Evolutionary conservation across 2,888 invertebrate species (phyloP), one percentile per base, ranked within the genome.

Genomic region (Saturnia japonica): DNA sequence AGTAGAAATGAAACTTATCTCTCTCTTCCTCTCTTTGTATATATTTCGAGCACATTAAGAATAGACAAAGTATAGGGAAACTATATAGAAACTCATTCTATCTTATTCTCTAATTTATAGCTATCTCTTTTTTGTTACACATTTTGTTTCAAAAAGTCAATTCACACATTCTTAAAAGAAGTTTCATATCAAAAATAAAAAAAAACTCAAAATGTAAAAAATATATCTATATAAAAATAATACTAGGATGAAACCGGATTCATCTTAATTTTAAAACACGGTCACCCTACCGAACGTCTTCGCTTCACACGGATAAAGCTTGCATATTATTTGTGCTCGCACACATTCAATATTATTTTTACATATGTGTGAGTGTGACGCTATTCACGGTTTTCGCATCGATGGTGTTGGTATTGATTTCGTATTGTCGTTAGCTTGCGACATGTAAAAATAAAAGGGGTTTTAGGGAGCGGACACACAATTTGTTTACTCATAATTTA

Each of bases 361-460:
- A 73, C 74, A 77, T 79, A 81, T 87, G 86, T 86, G 86, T 85
- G 85, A 79, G 85, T 84, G 85, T 84, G 84, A 88, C 85, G 86
- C 89, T 91, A 91, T 91, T 91, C 91, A 90, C 92, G 89, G 91
- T 90, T 91, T 93, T 93, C 92, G 92, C 93, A 92, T 93, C 93
- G 91, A 93, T 92, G 93, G 93, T 93, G 93, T 92, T 88, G 82
- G 93, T 94, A 93, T 94, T 94, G 93, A 94, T 94, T 94, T 91
- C 91, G 91, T 91, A 93, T 93, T 93, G 93, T 93, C 93, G 94
- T 93, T 93, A 91, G 92, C 87, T 85, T 81, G 91, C 89, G 92
- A 92, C 93, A 91, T 91, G 91, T 90, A 89, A 91, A 88, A 93
- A 92, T 90, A 90, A 93, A 92, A 91, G 91, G 92, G 91, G 91